Evolutionary conservation across 1,140 invertebrate species (phyloP).

Genomic region (Cherax quadricarinatus): DNA sequence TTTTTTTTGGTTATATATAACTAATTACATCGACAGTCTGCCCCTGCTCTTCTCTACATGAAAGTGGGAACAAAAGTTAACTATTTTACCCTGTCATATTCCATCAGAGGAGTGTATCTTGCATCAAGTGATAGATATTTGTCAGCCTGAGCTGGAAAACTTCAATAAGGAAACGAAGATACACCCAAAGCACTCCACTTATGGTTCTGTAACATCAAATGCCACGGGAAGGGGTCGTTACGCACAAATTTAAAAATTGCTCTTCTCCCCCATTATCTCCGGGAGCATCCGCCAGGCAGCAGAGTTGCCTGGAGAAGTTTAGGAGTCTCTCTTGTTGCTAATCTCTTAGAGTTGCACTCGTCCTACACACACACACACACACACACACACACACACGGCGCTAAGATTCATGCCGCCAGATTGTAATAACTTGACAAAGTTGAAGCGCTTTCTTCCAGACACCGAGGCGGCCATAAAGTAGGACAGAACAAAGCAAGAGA

Average conservation of each 20-base stretch:
- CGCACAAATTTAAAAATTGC: neutral
- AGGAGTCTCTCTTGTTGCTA: neutral
- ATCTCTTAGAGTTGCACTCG: neutral
- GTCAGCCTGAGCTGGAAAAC: too few relatives aligned
- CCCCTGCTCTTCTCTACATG: too few relatives aligned
- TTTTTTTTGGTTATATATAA: too few relatives aligned
- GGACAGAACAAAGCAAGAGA: constrained; percentile 6
- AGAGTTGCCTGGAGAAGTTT: neutral
- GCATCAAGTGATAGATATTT: too few relatives aligned
- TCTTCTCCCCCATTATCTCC: neutral
- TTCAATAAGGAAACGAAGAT: neutral
- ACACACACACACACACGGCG: neutral
- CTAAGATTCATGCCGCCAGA: neutral
- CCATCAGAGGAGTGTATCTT: too few relatives aligned
- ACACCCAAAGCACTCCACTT: too few relatives aligned
- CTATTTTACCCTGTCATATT: too few relatives aligned
- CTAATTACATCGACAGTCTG: too few relatives aligned
- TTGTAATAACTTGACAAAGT: constrained; percentile 11
- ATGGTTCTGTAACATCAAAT: too few relatives aligned
- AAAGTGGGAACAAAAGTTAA: too few relatives aligned
- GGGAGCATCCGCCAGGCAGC: neutral
- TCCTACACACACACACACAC: neutral
- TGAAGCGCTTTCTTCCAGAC: neutral
- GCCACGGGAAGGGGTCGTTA: neutral
- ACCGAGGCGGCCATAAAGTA: neutral